Conservation (phyloP, 2,888 invertebrate genomes). For the Acleris emargana region DNA sequence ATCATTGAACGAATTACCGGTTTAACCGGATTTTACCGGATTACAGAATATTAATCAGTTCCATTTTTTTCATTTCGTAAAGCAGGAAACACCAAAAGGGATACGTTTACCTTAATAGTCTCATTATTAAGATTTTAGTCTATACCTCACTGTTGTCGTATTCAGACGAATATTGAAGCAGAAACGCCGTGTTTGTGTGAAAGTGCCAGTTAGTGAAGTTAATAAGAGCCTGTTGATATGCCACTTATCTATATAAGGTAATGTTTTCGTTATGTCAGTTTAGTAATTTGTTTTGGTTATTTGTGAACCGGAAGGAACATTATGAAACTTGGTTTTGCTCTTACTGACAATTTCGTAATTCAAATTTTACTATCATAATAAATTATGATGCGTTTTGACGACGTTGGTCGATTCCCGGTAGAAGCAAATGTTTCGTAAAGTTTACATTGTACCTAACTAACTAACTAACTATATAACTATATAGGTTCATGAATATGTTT, state of each 20-base stretch:
- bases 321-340: background rate
- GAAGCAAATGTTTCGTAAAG: no score
- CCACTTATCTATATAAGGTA: conserved; percentile 1
- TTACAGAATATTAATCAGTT: no score
- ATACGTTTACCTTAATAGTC: no score
- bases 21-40: no score
- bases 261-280: background rate
- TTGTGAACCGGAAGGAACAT: background rate
- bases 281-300: background rate
- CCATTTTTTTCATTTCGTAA: no score
- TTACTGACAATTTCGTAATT: conserved; percentile 1
- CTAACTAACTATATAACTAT: no score
- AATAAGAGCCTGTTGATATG: background rate
- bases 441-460: no score
- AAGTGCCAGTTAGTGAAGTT: background rate
- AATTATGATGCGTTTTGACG: no score
- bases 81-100: no score
- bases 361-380: background rate
- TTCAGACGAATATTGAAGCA: background rate
- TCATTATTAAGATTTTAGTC: background rate
- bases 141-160: background rate
- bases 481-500: no score
- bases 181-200: background rate
- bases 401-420: no score
- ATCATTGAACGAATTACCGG: no score